phyloP scores from a whole-genome alignment of 2,113 vertebrate genomes.

The Oreochromis spilurus region DNA sequence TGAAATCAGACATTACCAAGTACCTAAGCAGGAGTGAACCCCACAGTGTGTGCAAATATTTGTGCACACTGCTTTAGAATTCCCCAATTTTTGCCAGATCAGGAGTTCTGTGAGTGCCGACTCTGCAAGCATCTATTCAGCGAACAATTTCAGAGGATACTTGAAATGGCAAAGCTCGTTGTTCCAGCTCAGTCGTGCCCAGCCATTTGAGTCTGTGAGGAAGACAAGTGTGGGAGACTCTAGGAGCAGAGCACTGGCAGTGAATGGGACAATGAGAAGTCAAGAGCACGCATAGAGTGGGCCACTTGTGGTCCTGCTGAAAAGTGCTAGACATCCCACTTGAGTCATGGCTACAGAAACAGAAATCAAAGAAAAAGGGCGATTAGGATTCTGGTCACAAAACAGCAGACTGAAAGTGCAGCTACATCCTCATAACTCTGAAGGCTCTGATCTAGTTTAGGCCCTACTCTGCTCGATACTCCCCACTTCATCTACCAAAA shows the following conservation, averaged over 20 bases:
- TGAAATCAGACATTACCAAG: slow-evolving; percentile 49
- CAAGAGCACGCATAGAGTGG: slow-evolving; percentile 34
- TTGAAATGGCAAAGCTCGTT: slow-evolving; percentile 21
- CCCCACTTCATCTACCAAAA: background rate
- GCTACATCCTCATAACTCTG: background rate
- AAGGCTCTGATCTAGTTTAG: background rate
- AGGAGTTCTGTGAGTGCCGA: slow-evolving; percentile 20
- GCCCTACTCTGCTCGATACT: background rate
- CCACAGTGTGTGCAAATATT: slow-evolving; percentile 62
- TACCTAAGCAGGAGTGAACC: slow-evolving; percentile 33
- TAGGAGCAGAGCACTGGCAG: background rate
- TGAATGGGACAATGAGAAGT: slow-evolving; percentile 34
- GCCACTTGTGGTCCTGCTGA: slow-evolving; percentile 10
- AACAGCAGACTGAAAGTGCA: background rate
- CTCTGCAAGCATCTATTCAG: background rate
- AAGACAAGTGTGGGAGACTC: background rate
- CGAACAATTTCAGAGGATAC: slow-evolving; percentile 7
- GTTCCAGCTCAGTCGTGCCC: slow-evolving; percentile 22
- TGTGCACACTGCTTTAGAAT: slow-evolving; percentile 41
- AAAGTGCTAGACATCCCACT: background rate
- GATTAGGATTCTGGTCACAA: background rate
- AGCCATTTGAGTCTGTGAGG: slow-evolving; percentile 6
- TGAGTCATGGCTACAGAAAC: background rate
- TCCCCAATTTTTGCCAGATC: slow-evolving; percentile 33
- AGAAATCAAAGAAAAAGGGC: background rate